A percentile compares a stretch with the other conserved stretches of the same genome.
Conservation (phyloP, 2,888 invertebrate species). For the Oxytorus armatus region DNA sequence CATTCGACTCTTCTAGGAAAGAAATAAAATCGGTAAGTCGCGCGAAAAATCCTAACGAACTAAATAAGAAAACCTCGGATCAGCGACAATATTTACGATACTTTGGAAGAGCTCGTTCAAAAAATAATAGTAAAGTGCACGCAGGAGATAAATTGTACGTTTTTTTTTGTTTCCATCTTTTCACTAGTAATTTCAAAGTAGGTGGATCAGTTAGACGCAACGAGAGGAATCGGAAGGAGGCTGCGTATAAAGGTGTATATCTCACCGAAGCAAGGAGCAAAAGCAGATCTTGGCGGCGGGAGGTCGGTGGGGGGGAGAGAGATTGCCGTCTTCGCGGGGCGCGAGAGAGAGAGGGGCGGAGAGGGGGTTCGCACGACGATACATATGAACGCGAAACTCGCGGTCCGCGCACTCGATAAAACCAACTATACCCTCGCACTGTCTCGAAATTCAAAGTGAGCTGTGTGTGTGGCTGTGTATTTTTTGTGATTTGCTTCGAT, state of each 20-base stretch:
- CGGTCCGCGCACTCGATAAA: slow-evolving; percentile 81
- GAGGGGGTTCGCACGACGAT: slow-evolving; percentile 77
- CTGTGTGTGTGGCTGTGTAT: slow-evolving; percentile 45
- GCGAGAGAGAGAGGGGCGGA: slow-evolving; percentile 68
- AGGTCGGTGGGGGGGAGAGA: slow-evolving; percentile 50
- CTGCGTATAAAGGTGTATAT: slow-evolving; percentile 69
- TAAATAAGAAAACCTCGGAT: slow-evolving; percentile 43
- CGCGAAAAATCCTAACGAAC: too few species aligned
- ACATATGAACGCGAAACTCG: slow-evolving; percentile 82
- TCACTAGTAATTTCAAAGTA: slow-evolving; percentile 64
- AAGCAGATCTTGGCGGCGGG: slow-evolving; percentile 56
- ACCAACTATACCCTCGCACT: slow-evolving; percentile 74
- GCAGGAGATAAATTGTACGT: slow-evolving; percentile 41
- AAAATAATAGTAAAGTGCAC: slow-evolving; percentile 50
- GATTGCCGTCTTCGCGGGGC: slow-evolving; percentile 61
- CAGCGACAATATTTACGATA: slow-evolving; percentile 15
- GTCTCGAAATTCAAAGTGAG: slow-evolving; percentile 63
- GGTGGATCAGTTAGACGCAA: slow-evolving; percentile 59
- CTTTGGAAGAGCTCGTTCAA: slow-evolving; percentile 17
- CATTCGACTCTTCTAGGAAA: too few species aligned
- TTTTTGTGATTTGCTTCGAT: slow-evolving; percentile 20
- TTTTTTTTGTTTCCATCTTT: slow-evolving; percentile 11
- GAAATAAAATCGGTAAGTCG: too few species aligned
- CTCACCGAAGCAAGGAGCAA: slow-evolving; percentile 54
- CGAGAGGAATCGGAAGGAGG: slow-evolving; percentile 64